These are phyloP conservation scores for Lycaena phlaeas DNA, from an alignment of 2,888 invertebrate genomes.

Conservation along the genomic window DNA sequence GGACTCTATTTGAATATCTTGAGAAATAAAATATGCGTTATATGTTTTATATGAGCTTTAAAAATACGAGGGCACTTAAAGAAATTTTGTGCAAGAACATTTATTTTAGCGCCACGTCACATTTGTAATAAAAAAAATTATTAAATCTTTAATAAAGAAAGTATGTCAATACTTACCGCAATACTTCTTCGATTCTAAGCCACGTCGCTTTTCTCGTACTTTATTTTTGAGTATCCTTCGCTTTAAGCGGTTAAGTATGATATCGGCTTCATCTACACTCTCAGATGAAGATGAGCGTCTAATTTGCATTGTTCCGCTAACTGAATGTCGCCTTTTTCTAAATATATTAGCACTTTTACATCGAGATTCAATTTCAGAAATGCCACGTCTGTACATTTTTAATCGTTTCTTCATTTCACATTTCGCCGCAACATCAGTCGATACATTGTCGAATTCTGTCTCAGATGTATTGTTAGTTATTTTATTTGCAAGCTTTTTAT, in stretches of 20 bases:
- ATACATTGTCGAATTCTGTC: constrained; percentile 53
- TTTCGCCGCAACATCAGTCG: constrained; percentile 54
- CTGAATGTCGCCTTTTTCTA: constrained; percentile 52
- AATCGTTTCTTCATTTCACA: constrained; percentile 63
- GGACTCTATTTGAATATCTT: no score
- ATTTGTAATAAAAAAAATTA: no score
- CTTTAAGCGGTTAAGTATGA: constrained; percentile 61
- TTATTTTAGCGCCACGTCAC: no score
- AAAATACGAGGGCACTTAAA: no score
- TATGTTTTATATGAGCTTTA: no score
- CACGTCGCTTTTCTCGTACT: constrained; percentile 56
- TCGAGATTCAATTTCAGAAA: constrained; percentile 54
- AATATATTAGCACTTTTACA: constrained; percentile 33
- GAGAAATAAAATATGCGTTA: no score
- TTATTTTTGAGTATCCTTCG: constrained; percentile 67
- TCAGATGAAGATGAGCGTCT: constrained; percentile 61
- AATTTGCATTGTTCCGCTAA: constrained; percentile 38
- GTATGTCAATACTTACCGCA: constrained; percentile 40
- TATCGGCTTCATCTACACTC: constrained; percentile 67
- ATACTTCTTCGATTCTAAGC: constrained; percentile 42
- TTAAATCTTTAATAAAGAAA: no score
- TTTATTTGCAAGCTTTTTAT: constrained; percentile 25
- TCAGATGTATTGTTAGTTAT: constrained; percentile 34
- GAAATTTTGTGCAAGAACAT: no score
- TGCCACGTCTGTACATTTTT: constrained; percentile 63